phyloP scores from a whole-genome alignment of 2,113 vertebrate genomes.

The Montifringilla adamsi region DNA sequence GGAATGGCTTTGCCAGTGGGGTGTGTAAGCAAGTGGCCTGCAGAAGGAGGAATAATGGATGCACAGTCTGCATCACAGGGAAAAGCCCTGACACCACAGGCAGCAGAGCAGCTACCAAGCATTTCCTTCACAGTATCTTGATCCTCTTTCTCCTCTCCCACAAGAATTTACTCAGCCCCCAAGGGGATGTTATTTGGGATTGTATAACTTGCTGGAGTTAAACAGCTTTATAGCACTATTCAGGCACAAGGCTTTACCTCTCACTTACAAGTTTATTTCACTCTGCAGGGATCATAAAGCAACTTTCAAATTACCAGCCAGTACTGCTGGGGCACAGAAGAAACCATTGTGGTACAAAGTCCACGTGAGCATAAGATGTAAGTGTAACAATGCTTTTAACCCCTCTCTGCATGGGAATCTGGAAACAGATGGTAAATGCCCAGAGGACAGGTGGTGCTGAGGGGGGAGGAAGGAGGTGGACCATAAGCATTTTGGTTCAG shows the following conservation, averaged over 20 bases:
- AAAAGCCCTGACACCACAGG: not conserved
- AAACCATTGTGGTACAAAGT: slow-evolving; percentile 27
- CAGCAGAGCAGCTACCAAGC: accelerated
- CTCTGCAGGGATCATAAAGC: slow-evolving; percentile 53
- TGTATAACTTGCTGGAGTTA: slow-evolving; percentile 10
- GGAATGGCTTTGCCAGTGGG: not conserved
- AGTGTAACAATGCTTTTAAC: not conserved
- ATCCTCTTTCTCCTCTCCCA: slow-evolving; percentile 9
- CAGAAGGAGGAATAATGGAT: not conserved
- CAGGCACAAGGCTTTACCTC: slow-evolving; percentile 29
- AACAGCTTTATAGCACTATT: slow-evolving; percentile 46
- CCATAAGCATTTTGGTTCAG: not conserved
- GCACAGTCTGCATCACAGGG: accelerated
- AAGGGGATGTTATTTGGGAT: not conserved
- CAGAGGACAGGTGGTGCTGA: not conserved
- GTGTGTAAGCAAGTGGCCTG: not conserved
- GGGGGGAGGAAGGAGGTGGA: not conserved
- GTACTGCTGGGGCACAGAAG: not conserved
- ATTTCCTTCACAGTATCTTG: not conserved
- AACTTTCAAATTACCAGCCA: slow-evolving; percentile 42
- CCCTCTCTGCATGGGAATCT: not conserved
- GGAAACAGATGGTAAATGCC: not conserved
- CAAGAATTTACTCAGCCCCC: slow-evolving; percentile 21
- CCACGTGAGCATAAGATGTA: not conserved
- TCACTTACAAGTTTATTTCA: slow-evolving; percentile 48